A percentile compares a stretch with the other conserved stretches of the same genome.
Evolutionary conservation across 2,797 vertebrate genomes (phyloP).

Genomic region (Lerista edwardsae): DNA sequence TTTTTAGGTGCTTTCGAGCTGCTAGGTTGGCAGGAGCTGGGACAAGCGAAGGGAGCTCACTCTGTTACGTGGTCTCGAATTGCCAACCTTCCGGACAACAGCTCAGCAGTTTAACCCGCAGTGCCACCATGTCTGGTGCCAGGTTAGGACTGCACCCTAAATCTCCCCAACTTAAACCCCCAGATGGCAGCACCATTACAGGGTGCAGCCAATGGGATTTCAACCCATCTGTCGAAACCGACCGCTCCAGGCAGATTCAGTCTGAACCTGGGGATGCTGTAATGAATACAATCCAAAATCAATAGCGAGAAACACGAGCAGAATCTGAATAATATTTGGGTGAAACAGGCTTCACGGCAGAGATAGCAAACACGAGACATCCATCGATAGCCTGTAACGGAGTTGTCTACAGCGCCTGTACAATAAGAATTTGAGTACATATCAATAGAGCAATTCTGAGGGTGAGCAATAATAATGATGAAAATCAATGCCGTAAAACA

Average conservation of each 20-base stretch:
- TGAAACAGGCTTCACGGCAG: conserved; percentile 71
- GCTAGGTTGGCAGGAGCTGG: too few relatives aligned
- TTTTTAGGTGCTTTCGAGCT: too few relatives aligned
- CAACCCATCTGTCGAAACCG: not conserved
- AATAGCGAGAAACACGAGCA: conserved; percentile 79
- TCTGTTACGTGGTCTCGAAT: too few relatives aligned
- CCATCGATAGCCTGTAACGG: conserved; percentile 74
- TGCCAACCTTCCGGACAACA: too few relatives aligned
- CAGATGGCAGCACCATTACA: too few relatives aligned
- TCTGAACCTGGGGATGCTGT: conserved; percentile 70
- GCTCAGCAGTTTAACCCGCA: too few relatives aligned
- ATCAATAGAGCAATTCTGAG: conserved; percentile 75
- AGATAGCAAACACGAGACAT: conserved; percentile 62
- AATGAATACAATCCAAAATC: conserved; percentile 80
- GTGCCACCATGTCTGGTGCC: too few relatives aligned
- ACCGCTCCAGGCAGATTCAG: conserved; percentile 47
- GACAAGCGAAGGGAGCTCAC: too few relatives aligned
- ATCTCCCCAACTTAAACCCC: too few relatives aligned
- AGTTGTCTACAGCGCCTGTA: conserved; percentile 68
- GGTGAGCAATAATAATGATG: conserved; percentile 79
- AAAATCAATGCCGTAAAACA: conserved; percentile 80
- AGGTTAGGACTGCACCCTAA: too few relatives aligned
- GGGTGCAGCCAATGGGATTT: not conserved
- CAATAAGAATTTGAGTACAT: conserved; percentile 77
- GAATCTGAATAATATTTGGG: conserved; percentile 80